Evolutionary conservation across 2,797 vertebrate species (phyloP), one percentile per base, ranked within the genome.

Genomic region (Avahi laniger): DNA sequence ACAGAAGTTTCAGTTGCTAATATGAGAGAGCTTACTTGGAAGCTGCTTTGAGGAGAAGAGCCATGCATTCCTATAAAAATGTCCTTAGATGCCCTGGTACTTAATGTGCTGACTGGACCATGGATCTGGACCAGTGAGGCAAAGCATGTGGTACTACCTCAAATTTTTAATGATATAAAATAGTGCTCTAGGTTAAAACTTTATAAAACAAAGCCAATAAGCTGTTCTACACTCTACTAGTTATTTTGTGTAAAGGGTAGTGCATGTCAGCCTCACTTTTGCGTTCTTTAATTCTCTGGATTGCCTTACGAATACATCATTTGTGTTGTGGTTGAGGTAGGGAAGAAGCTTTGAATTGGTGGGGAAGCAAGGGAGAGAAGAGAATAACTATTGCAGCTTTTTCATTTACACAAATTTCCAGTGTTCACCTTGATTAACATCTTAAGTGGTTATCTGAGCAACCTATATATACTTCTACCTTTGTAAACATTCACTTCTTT

Each of bases 401-500:
- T 52, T 76, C 2, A 1, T 70, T 75, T 28, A 22, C 9, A 76
- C 43, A 57, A 18, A 28, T 26, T 35, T 35, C n/a, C n/a, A 20
- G 59, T 10, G 33, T 67, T 69, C 8, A 15, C 2, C 3, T 18
- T 50, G 43, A 69, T 90, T 72, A 73, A 41, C 30, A 17, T 76
- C 41, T 10, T 59, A 28, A 38, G 46, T 79, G 41, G 57, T 81
- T 10, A 92, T 69, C 85, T 28, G 28, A 75, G 78, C 35, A 22
- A 5, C 43, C 63, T 28, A 0, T 6, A 65, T 72, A 70, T 65
- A 61, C 22, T 15, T 35, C 8, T 52, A 30, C 52, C 52, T 72
- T 89, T 83, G 81, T 72, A 89, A 93, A 83, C 54, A 90, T 18
- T 76, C 6, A 17, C 10, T 91, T 75, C 79, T 67, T 35, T 52